Base-by-base conservation (phyloP, 2,888 invertebrate species). In the Cheilosia grossa region DNA sequence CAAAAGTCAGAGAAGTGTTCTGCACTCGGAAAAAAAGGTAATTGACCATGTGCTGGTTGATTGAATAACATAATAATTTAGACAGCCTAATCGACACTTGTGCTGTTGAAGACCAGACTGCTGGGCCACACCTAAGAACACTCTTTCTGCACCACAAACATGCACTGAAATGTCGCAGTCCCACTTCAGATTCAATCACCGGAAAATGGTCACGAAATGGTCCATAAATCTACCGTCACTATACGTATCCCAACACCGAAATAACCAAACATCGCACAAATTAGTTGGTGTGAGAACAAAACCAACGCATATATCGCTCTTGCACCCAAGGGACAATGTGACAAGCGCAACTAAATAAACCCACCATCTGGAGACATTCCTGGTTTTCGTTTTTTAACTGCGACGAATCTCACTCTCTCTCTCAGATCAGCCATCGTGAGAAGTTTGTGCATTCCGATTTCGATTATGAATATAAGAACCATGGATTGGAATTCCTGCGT, bases 251-350 rank as follows among this genome's bases (percentile, higher is more conserved):
- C 89, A 89, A 90, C 82, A 89, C 89, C 88, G 73, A 89, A 89
- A 89, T 87, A 82, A 89, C 88, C 82, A 88, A 87, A 89, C 90
- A 88, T 89, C 90, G 30, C 30, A 90, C 90, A 91, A 91, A 91
- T 91, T 91, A 90, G 90, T 88, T 89, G 89, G 90, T 90, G 90
- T 90, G 91, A 90, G 91, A 90, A 90, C 82, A 79, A 47, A 81
- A 80, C 77, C 78, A 53, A 21, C 44, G 30, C 56, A 61, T 51
- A 19, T 64, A 40, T 54, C 49, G 67, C 27, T 44, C 37, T 37
- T 37, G 13, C 37, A 59, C 64, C 58, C 80, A 73, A 44, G 73
- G 59, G 73, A 73, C 61, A 37, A 30, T 27, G 33, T 17, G 27
- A 30, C 56, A 56, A 58, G 21, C 13, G 44, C 47, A n/a, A 54